Percentiles rank a stretch among this genome's conserved stretches.
phyloP scores from a whole-genome alignment of 1,140 invertebrate species.

The Drosophila mauritiana region DNA sequence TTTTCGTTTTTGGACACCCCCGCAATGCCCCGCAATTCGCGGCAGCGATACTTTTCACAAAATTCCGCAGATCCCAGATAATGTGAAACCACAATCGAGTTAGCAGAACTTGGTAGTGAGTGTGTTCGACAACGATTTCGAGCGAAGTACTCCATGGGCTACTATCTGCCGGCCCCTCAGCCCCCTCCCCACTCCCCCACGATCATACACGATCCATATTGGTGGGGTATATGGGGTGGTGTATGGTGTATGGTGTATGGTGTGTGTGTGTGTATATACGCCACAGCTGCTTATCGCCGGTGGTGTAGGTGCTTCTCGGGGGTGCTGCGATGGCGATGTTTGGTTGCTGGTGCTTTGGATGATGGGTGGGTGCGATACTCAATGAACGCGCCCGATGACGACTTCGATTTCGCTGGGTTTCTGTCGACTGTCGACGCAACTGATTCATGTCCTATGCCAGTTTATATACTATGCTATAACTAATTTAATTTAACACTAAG shows the following conservation, averaged over 20 bases:
- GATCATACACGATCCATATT: constrained; percentile 4
- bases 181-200: background rate
- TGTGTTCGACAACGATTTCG: constrained; percentile 64
- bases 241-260: constrained; percentile 15
- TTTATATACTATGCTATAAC: no score
- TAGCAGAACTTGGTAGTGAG: constrained; percentile 64
- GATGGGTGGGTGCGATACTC: constrained; percentile 59
- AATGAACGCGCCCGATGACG: constrained; percentile 60
- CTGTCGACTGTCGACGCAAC: background rate
- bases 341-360: constrained; percentile 4
- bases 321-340: constrained; percentile 15
- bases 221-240: background rate
- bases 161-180: constrained; percentile 44
- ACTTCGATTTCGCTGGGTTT: constrained; percentile 7
- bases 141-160: constrained; percentile 48
- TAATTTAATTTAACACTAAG: no score
- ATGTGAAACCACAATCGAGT: constrained; percentile 62
- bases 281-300: constrained; percentile 65
- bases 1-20: constrained; percentile 7
- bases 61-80: constrained; percentile 68
- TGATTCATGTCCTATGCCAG: constrained; percentile 43
- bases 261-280: constrained; percentile 7
- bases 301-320: constrained; percentile 23
- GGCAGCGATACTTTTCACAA: constrained; percentile 44
- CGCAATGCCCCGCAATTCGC: background rate